Base-by-base conservation (phyloP, 2,797 vertebrate genomes). In the Danio jaintianensis region DNA sequence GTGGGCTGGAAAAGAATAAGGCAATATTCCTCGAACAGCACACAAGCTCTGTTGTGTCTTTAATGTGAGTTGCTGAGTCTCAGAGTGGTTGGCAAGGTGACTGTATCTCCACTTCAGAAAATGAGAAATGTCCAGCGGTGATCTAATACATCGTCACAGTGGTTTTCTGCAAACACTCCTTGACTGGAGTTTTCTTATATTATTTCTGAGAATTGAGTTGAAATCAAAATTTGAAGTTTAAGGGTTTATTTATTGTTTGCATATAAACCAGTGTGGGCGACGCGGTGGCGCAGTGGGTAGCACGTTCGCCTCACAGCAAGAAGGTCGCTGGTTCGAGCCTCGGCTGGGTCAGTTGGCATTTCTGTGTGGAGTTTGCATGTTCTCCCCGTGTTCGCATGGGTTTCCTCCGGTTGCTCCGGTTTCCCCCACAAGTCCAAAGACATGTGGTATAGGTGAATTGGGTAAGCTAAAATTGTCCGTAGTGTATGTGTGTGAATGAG, bases 231-330 rank as follows among this genome's bases (percentile, higher is more conserved):
- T 80, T 76, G 59, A 63, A 87, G 84, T 83, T 83, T 82, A 48
- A 83, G 66, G 53, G 67, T 22, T 56, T 71, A 87, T 92, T 92
- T 87, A 90, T 90, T 80, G 42, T 78, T 84, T 87, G 78, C 16
- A 52, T 86, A 67, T 82, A 15, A 78, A 83, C 78, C 64, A 79
- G 11, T 89, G 76, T 84, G n/a, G n/a, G n/a, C n/a, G n/a, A n/a
- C n/a, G n/a, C n/a, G n/a, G n/a, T n/a, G n/a, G n/a, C n/a, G n/a
- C n/a, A n/a, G n/a, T n/a, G n/a, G n/a, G n/a, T n/a, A n/a, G n/a
- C n/a, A n/a, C n/a, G n/a, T n/a, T n/a, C n/a, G n/a, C n/a, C n/a
- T n/a, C n/a, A n/a, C n/a, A n/a, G n/a, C n/a, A n/a, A n/a, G n/a
- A n/a, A n/a, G n/a, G n/a, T n/a, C n/a, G n/a, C n/a, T n/a, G n/a